Evolutionary conservation across 2,113 vertebrate genomes (phyloP).

Genomic region (Buteo buteo): DNA sequence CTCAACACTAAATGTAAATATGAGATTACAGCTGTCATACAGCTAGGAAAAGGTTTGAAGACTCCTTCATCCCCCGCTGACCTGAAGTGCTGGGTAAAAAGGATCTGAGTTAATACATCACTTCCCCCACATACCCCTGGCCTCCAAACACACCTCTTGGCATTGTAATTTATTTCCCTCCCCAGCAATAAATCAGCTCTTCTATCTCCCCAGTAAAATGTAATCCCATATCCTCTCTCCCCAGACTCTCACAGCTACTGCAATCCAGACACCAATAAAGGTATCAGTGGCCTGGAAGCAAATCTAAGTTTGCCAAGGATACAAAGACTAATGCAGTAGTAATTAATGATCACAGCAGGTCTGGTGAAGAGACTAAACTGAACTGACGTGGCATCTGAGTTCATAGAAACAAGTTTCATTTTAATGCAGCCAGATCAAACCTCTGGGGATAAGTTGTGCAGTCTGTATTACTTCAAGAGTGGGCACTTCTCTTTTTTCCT

Average conservation of each 20-base stretch:
- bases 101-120: not conserved
- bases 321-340: not conserved
- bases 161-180: not conserved
- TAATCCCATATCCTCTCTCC: not conserved
- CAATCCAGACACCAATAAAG: not conserved
- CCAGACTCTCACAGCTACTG: not conserved
- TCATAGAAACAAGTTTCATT: conserved; percentile 7
- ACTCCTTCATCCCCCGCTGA: not conserved
- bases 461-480: not conserved
- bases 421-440: not conserved
- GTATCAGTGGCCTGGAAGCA: not conserved
- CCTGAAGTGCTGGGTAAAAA: not conserved
- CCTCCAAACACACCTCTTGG: not conserved
- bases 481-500: not conserved
- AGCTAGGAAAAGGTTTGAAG: not conserved
- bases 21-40: not conserved
- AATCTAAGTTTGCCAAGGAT: not conserved
- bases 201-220: not conserved
- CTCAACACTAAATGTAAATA: not conserved
- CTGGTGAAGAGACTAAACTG: not conserved
- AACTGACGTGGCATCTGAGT: not conserved
- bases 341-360: not conserved
- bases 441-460: not conserved
- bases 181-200: not conserved
- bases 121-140: not conserved